Percentiles rank a stretch among this genome's conserved stretches.
phyloP scores from a whole-genome alignment of 2,113 vertebrate species.

The Nanorana parkeri region DNA sequence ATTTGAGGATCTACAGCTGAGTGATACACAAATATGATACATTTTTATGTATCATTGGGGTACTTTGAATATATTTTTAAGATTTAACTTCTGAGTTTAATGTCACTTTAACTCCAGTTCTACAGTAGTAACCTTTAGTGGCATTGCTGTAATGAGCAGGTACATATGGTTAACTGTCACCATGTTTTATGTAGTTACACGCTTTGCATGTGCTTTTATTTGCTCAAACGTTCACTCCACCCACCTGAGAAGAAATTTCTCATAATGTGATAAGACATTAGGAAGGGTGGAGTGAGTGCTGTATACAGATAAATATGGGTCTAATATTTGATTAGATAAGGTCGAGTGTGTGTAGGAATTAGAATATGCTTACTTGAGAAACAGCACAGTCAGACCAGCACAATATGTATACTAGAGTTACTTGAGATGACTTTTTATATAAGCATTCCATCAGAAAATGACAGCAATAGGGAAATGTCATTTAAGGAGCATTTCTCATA shows the following conservation, averaged over 20 bases:
- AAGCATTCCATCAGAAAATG: neutral
- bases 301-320: neutral
- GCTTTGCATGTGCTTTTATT: constrained; percentile 4
- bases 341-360: constrained; percentile 22
- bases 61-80: no score
- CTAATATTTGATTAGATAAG: constrained; percentile 49
- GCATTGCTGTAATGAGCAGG: no score
- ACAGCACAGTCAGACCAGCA: neutral
- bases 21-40: no score
- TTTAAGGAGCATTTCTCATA: neutral
- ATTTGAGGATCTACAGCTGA: no score
- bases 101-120: no score
- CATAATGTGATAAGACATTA: constrained; percentile 20
- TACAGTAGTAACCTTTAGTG: no score
- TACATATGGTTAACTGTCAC: no score
- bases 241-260: constrained; percentile 25
- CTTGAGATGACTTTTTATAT: neutral
- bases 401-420: neutral
- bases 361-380: constrained; percentile 19
- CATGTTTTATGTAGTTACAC: no score
- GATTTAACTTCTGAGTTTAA: no score
- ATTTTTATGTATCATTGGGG: no score
- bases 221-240: constrained; percentile 27
- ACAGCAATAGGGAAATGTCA: neutral
- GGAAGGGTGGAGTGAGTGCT: constrained; percentile 43